Conservation (phyloP, 2,797 vertebrate genomes). For the Pipistrellus pygmaeus region DNA sequence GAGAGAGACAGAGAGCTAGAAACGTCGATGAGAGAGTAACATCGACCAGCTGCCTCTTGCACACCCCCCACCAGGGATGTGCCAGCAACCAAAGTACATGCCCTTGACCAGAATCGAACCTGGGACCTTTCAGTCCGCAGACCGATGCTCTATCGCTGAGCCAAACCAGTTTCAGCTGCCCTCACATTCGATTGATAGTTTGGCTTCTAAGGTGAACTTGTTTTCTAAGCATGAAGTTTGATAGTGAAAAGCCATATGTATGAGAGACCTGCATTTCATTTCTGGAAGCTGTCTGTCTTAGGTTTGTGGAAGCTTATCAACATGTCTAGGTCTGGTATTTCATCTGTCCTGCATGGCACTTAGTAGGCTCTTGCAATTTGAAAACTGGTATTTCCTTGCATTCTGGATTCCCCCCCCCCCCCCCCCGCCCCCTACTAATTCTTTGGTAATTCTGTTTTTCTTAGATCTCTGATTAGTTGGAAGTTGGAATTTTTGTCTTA, state of each 20-base stretch:
- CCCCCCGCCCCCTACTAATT: neutral
- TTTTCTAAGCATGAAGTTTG: neutral
- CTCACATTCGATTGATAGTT: neutral
- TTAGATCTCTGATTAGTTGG: neutral
- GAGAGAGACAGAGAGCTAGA: too few relatives aligned
- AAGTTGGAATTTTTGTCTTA: neutral
- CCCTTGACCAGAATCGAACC: too few relatives aligned
- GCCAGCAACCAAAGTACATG: too few relatives aligned
- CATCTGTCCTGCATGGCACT: neutral
- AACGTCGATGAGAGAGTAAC: too few relatives aligned
- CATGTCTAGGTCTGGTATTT: neutral
- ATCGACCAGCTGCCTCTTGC: too few relatives aligned
- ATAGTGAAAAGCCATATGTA: neutral
- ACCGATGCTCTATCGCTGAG: too few relatives aligned
- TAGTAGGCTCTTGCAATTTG: neutral
- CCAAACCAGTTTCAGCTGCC: too few relatives aligned
- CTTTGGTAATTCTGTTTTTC: neutral
- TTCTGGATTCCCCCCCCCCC: neutral
- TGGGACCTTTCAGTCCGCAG: too few relatives aligned
- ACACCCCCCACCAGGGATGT: too few relatives aligned
- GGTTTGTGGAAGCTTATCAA: neutral
- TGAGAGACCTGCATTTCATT: neutral
- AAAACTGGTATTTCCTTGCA: neutral
- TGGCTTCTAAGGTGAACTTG: conserved; percentile 12
- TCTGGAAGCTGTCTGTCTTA: neutral